Evolutionary conservation across 2,888 invertebrate genomes (phyloP), one percentile per base, ranked within the genome.

Genomic region (Lypha dubia): DNA sequence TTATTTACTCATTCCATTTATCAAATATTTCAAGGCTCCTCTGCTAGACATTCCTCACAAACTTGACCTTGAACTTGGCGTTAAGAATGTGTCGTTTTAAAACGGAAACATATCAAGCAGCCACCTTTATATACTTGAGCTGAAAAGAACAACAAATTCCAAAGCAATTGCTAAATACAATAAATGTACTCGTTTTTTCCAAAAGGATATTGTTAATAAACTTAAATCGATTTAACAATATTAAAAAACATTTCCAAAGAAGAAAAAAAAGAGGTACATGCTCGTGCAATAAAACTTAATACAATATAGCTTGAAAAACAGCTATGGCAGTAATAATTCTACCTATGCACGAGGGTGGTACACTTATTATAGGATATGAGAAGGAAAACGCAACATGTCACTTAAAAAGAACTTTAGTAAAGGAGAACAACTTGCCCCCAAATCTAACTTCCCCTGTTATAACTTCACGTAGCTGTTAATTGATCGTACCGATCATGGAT

Each of bases 141-240:
- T n/a, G n/a, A n/a, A n/a, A n/a, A n/a, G n/a, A n/a, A n/a, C 44
- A 67, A 65, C 17, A 53, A 60, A 41, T 58, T 49, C 6, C 1
- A 56, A 46, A 46, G 46, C 11, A 53, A 13, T 49, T 44, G n/a
- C 22, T 49, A 28, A 28, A 53, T 51, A 53, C 41, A 13, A 51
- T 7, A 24, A 41, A n/a, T 60, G 38, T 41, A 17, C 49, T n/a
- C 20, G 32, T 38, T 41, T 9, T 73, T 58, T 24, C 3, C 13
- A 22, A 51, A 67, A 60, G 74, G 51, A 81, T 80, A 74, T 76
- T 74, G 80, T 67, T 77, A 77, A 84, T 74, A 84, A 81, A 81
- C 68, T 41, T 22, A 53, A 80, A 84, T 84, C 84, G 84, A 84
- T 84, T 81, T 70, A 84, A 81, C 71, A 84, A 70, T 2, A 53